Evolutionary conservation across 2,113 vertebrate genomes (phyloP), one percentile per base, ranked within the genome.

Genomic region (Xenopus tropicalis): DNA sequence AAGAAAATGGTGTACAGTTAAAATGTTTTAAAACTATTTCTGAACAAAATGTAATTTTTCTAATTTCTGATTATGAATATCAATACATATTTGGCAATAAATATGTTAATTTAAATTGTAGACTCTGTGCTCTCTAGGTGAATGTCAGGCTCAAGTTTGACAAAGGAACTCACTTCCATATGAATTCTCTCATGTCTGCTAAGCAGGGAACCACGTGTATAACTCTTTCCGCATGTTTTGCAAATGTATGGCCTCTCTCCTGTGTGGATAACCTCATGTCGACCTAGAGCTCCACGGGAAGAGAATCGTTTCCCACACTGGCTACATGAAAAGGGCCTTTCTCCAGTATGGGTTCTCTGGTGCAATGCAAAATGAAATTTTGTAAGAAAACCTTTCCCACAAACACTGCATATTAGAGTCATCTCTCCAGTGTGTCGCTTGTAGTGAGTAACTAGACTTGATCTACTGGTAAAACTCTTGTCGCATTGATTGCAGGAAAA

Each of bases 381-480:
- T 20, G 82, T 82, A 66, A 78, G 81, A 59, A 85, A 90, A 16
- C 79, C 80, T 57, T 85, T 87, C 20, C 79, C 78, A 46, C 88
- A 89, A 16, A 81, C 85, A 70, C 20, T 77, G 37, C 84, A 86
- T 1, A 67, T 78, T 22, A 80, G 84, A 3, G 82, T 83, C 61
- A 82, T 84, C 54, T 82, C 77, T 46, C 81, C 82, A 11, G 80
- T 1, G 82, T 83, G 75, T 85, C 82, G 1, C 77, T 82, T 67
- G 23, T 54, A 17, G 19, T 54, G 52, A n/a, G 52, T n/a, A n/a
- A 54, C 8, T 1, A n/a, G 52, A 10, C 79, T 81, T 65, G 83
- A 84, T 14, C 77, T 84, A 23, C 80, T 80, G 2, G 29, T 37
- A 37, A 37, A 37, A 37, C 29, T 37, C 29, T 37, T 37, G 29